Evolutionary conservation across 2,888 invertebrate genomes (phyloP).

Genomic region (Trichogramma dendrolimi): DNA sequence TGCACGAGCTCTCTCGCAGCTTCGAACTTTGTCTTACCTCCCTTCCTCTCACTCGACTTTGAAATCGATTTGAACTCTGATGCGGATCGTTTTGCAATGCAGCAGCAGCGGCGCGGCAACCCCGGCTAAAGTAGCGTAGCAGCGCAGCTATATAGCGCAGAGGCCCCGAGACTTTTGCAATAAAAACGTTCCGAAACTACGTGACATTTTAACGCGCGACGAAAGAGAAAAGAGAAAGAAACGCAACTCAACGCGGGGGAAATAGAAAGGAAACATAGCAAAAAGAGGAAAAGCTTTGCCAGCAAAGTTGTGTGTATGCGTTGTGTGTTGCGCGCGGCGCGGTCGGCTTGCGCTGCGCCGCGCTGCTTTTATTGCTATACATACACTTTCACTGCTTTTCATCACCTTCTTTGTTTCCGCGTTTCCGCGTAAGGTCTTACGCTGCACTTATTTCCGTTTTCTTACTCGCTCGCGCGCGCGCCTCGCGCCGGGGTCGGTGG

Average conservation of each 20-base stretch:
- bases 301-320: slow-evolving; percentile 20
- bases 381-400: slow-evolving; percentile 23
- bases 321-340: not conserved
- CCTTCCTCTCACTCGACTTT: too few species aligned
- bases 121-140: too few species aligned
- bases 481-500: not conserved
- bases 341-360: slow-evolving; percentile 9
- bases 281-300: not conserved
- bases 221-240: not conserved
- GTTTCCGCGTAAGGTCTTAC: slow-evolving; percentile 16
- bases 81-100: slow-evolving; percentile 9
- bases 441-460: slow-evolving; percentile 19
- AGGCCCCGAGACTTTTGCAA: slow-evolving; percentile 16
- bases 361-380: slow-evolving; percentile 22
- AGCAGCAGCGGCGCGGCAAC: not conserved
- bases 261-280: not conserved
- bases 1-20: too few species aligned
- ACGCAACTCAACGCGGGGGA: not conserved
- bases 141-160: not conserved
- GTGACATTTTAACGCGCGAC: slow-evolving; percentile 13
- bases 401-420: slow-evolving; percentile 22
- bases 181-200: slow-evolving; percentile 18
- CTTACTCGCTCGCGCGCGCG: not conserved
- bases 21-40: too few species aligned
- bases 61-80: slow-evolving; percentile 22